phyloP scores from a whole-genome alignment of 2,113 vertebrate species.

The Peucedramus taeniatus region DNA sequence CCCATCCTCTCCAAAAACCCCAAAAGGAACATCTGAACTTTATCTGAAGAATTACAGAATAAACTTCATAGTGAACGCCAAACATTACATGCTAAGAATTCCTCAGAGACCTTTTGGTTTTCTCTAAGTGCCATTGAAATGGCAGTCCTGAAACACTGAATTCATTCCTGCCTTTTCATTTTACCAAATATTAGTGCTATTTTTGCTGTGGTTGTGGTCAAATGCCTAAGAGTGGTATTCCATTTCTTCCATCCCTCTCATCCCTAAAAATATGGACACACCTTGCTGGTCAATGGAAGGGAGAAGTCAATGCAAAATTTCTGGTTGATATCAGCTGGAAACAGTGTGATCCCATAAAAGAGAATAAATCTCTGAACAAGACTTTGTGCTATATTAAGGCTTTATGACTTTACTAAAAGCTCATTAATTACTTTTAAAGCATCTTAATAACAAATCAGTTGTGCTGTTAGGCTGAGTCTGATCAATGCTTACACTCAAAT shows the following conservation, averaged over 20 bases:
- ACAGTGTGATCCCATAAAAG: accelerated
- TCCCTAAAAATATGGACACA: not conserved
- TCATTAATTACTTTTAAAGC: not conserved
- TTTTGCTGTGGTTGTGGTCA: not conserved
- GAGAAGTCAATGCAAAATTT: not conserved
- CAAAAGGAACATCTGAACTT: not conserved
- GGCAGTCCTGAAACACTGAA: not conserved
- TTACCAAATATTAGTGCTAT: not conserved
- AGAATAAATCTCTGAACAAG: not conserved
- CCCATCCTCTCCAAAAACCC: not conserved
- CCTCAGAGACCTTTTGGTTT: not conserved
- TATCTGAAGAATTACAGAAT: not conserved
- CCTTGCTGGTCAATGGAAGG: not conserved
- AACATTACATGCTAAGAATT: not conserved
- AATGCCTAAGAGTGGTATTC: not conserved
- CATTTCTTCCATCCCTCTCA: not conserved
- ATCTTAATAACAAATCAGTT: not conserved
- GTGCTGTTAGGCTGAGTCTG: not conserved
- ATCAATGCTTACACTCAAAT: not conserved
- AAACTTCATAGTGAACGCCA: not conserved
- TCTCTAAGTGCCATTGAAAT: not conserved
- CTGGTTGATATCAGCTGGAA: not conserved
- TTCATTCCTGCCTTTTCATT: not conserved
- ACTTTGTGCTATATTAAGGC: not conserved
- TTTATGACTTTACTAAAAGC: not conserved